Evolutionary conservation across 1,140 invertebrate genomes (phyloP), one percentile per base, ranked within the genome.

Genomic region (Asobara japonica): DNA sequence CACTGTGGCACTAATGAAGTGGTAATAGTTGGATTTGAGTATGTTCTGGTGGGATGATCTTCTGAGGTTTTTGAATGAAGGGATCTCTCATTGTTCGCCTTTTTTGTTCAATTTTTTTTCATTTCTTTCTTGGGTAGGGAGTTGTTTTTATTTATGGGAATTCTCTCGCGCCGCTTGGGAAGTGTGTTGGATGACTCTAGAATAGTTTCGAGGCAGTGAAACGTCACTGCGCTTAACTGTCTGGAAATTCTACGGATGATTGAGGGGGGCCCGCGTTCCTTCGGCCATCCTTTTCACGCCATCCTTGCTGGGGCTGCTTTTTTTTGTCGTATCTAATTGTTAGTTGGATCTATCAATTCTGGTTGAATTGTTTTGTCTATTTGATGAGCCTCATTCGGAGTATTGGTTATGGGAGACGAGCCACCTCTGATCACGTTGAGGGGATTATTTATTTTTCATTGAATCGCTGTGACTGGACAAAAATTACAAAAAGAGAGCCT

Each of bases 241-340:
- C 33, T 74, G 69, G 73, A 74, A 74, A 74, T 67, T 71, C 68
- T 48, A 74, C 69, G 69, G 73, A 74, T 74, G 73, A 74, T 45
- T 69, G 64, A 45, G 41, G 61, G 48, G 13, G 16, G 48, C 56
- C 65, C 27, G 56, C 33, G 22, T 33, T 61, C 29, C 10, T 48
- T 27, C 22, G n/a, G 18, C 16, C 16, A 70, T 36, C 56, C 48
- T 31, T 51, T 56, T 60, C 67, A 69, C 67, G 67, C 51, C 38
- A 36, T 18, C 60, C 31, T 31, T 11, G 16, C 8, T 8, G n/a
- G 25, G n/a, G n/a, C n/a, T n/a, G n/a, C n/a, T n/a, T n/a, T n/a
- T n/a, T 25, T 56, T 56, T 56, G 22, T 56, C 41, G 2, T 56
- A 56, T 56, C 51, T 56, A 56, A 56, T 56, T 56, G 25, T 5